Percentiles rank a stretch among this genome's conserved stretches.
Evolutionary conservation across 2,888 invertebrate genomes (phyloP).

Genomic region (Drosophila mimica): DNA sequence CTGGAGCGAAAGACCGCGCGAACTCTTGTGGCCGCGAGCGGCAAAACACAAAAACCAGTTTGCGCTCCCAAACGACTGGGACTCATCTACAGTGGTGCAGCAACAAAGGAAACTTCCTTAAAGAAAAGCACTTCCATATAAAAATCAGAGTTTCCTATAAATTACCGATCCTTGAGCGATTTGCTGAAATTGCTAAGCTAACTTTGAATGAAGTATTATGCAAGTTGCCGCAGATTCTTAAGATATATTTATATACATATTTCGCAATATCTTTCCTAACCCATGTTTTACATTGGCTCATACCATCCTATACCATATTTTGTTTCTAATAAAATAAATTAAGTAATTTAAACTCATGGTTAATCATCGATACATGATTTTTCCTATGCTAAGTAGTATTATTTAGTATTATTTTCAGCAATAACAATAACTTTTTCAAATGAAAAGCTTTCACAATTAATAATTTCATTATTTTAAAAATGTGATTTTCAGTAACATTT

Average conservation of each 20-base stretch:
- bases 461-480: background rate
- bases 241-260: background rate
- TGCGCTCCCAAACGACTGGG: constrained; percentile 12
- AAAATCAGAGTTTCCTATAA: background rate
- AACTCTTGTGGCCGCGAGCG: constrained; percentile 61
- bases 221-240: background rate
- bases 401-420: background rate
- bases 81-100: constrained; percentile 39
- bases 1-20: constrained; percentile 80
- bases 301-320: background rate
- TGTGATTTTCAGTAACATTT: background rate
- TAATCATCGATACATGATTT: background rate
- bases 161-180: fast-evolving
- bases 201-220: background rate
- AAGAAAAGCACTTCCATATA: background rate
- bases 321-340: background rate
- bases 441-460: background rate
- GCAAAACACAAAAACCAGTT: constrained; percentile 43
- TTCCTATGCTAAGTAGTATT: too few species aligned
- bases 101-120: background rate
- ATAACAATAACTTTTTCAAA: background rate
- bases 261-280: background rate
- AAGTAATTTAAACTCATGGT: background rate
- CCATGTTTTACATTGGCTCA: background rate
- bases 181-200: background rate